These are phyloP conservation scores for Apamea crenata DNA, from an alignment of 2,888 invertebrate species.

Conservation along the genomic window DNA sequence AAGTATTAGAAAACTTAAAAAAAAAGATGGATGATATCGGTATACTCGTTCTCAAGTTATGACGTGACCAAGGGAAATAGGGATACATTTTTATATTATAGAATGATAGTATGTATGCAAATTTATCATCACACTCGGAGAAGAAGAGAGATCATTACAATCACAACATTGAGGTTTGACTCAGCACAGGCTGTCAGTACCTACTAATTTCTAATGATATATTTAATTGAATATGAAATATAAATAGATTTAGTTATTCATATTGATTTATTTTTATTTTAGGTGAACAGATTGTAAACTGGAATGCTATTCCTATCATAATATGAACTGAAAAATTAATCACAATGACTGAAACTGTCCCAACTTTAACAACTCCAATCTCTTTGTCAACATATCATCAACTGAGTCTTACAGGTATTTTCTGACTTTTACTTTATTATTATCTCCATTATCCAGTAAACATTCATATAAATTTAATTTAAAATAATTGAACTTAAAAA, in stretches of 20 bases:
- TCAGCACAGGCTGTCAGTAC: not conserved
- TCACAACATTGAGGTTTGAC: not conserved
- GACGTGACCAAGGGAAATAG: no score
- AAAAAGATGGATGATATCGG: no score
- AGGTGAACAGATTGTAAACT: slow-evolving; percentile 53
- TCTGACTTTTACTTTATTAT: not conserved
- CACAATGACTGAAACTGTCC: slow-evolving; percentile 86
- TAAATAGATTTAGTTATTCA: not conserved
- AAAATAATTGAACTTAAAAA: no score
- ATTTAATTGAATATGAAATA: slow-evolving; percentile 5
- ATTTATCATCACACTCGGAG: not conserved
- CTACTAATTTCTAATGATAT: not conserved
- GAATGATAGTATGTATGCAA: not conserved
- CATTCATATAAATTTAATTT: not conserved
- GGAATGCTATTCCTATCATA: slow-evolving; percentile 67
- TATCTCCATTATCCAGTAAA: not conserved
- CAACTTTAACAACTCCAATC: slow-evolving; percentile 85
- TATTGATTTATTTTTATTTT: slow-evolving; percentile 35
- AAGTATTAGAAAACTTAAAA: no score
- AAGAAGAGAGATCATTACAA: slow-evolving; percentile 3
- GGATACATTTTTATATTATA: no score
- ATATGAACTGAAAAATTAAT: slow-evolving; percentile 73
- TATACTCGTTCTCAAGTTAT: no score
- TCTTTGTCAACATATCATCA: slow-evolving; percentile 88
- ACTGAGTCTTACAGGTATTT: slow-evolving; percentile 80